These are phyloP conservation scores for Hycleus phaleratus DNA, from an alignment of 1,140 invertebrate species.

Conservation along the genomic window DNA sequence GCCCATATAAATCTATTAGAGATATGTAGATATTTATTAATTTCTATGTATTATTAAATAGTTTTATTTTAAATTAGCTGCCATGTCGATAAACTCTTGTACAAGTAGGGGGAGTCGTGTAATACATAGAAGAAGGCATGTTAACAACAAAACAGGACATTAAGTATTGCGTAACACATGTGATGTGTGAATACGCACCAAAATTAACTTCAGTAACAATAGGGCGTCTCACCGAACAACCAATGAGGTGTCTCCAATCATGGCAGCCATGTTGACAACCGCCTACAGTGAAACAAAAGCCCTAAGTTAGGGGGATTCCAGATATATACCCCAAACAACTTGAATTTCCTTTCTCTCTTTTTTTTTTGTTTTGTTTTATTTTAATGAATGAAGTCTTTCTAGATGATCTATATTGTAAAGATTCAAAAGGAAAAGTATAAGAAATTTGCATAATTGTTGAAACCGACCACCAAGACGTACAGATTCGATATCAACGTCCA, in stretches of 20 bases:
- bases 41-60: not conserved
- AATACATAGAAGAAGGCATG: conserved; percentile 1
- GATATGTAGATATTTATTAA: not conserved
- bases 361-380: too few relatives aligned
- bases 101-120: not conserved
- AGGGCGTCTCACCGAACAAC: conserved; percentile 19
- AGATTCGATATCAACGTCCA: too few relatives aligned
- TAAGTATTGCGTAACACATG: conserved; percentile 5
- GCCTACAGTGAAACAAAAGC: conserved; percentile 22
- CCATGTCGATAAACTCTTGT: not conserved
- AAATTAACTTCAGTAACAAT: conserved; percentile 11
- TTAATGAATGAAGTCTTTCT: too few relatives aligned
- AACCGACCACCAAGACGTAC: too few relatives aligned
- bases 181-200: conserved; percentile 17
- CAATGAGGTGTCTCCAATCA: conserved; percentile 18
- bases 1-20: not conserved
- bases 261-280: conserved; percentile 24
- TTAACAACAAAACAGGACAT: conserved; percentile 6
- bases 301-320: not conserved
- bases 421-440: too few relatives aligned
- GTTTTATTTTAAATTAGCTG: not conserved
- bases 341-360: too few relatives aligned
- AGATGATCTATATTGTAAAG: too few relatives aligned
- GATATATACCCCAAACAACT: not conserved
- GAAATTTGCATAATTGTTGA: too few relatives aligned